Evolutionary conservation across 2,888 invertebrate species (phyloP), one percentile per base, ranked within the genome.

Genomic region (Sesia apiformis): DNA sequence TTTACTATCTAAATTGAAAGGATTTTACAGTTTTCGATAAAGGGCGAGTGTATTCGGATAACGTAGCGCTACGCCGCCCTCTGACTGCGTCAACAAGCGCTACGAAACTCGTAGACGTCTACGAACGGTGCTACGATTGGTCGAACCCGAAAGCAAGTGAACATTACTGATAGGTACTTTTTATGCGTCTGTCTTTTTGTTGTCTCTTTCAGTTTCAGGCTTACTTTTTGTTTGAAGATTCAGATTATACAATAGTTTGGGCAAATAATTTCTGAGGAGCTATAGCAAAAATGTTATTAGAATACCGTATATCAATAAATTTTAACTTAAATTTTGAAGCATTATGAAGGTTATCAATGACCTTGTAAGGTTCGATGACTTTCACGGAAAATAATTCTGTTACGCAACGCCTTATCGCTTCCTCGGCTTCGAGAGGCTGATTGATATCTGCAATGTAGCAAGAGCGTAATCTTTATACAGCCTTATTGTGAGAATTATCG

Each of bases 81-180:
- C 64, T 69, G 73, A 75, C 76, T 84, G 83, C 83, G 84, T 78
- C 83, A 79, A 66, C 70, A 72, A 60, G 63, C 69, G 79, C 84
- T 83, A 81, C 84, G 81, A 74, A 76, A 66, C 73, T 78, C 83
- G 85, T 86, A 86, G 86, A 73, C 75, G 73, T 74, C 82, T 81
- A 81, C 82, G 78, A 59, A 63, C 57, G 23, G 56, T 58, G 76
- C 80, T 76, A 74, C 78, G 80, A 81, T 80, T 80, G 78, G 76
- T 63, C 67, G 70, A 52, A 54, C 46, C 56, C 52, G 23, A 49
- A 5, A 39, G 52, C 52, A 8, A 50, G 46, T 46, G 46, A 46
- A 46, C 23, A 46, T 8, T 46, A 23, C 46, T 23, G 4, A 23
- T 46, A 46, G 23, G 23, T 23, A 23, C 23, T 23, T 23, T 23